Percentiles rank a stretch among this genome's conserved stretches.
Evolutionary conservation across 2,797 vertebrate genomes (phyloP).

Genomic region (Rhincodon typus): DNA sequence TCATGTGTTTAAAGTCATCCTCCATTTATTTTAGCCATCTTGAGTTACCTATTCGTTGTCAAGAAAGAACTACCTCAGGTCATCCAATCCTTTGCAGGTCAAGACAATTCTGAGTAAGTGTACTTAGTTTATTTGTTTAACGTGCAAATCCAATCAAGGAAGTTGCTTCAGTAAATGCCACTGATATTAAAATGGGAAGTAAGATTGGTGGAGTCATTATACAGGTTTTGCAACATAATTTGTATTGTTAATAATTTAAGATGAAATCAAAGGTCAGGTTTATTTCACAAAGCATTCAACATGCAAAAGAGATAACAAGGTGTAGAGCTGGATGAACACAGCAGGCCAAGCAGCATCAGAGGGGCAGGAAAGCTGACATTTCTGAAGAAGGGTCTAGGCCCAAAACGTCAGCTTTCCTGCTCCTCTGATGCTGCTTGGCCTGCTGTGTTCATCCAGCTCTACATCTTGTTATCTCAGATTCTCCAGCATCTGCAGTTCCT

Average conservation of each 20-base stretch:
- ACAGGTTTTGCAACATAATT: background rate
- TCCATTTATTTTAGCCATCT: slow-evolving; percentile 57
- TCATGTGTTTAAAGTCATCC: slow-evolving; percentile 8
- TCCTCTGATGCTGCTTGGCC: too few relatives aligned
- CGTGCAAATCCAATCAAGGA: background rate
- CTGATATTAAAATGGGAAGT: background rate
- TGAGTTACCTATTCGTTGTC: slow-evolving; percentile 71
- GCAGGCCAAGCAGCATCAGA: too few relatives aligned
- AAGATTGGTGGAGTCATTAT: background rate
- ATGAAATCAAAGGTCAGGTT: too few relatives aligned
- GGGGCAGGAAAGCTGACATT: too few relatives aligned
- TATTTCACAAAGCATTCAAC: too few relatives aligned
- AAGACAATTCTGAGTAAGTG: slow-evolving; percentile 59
- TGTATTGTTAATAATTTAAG: background rate
- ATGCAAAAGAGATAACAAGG: too few relatives aligned
- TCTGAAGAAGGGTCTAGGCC: too few relatives aligned
- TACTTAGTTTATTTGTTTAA: background rate
- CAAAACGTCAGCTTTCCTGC: too few relatives aligned
- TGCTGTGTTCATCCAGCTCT: too few relatives aligned
- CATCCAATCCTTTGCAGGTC: slow-evolving; percentile 61
- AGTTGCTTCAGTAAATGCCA: background rate
- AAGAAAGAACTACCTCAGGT: slow-evolving; percentile 67
- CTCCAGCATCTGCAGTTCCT: too few relatives aligned
- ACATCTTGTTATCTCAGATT: too few relatives aligned
- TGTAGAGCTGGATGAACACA: too few relatives aligned